Evolutionary conservation across 2,888 invertebrate species (phyloP), one percentile per base, ranked within the genome.

Genomic region (Aporophyla nigra): DNA sequence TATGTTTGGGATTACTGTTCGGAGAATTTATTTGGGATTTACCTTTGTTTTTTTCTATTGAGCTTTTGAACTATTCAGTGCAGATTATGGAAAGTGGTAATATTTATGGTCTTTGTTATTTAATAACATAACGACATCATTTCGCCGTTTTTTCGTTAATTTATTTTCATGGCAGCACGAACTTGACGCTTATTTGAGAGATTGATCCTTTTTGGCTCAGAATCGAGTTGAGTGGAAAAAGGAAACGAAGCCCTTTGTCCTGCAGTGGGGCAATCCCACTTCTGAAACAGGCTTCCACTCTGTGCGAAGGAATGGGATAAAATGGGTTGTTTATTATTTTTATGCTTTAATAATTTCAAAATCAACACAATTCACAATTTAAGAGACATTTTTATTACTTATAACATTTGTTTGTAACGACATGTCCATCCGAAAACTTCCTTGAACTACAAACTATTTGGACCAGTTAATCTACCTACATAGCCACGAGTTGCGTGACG

Each of bases 1-100:
- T 71, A 43, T 62, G 40, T 58, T 24, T 65, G 53, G 43, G 49
- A 59, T 77, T 83, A 27, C 65, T 65, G n/a, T 73, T 62, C 19
- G 27, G 24, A 21, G 54, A 59, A 70, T 82, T 76, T 56, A 66
- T 76, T 76, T 19, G n/a, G 49, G 33, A 16, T n/a, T 58, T 10
- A n/a, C 3, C 9, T 54, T 56, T 62, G 21, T 19, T 65, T 27
- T 56, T 51, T 58, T 67, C 6, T 77, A 24, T 82, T 82, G 56
- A 40, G 27, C 27, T 71, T 77, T 78, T 67, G 21, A 82, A 62
- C n/a, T 51, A 14, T 73, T 19, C 10, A 43, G 27, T 49, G 4
- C 24, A 24, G 24, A 46, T 67, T 59, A n/a, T 59, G 12, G 16
- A 75, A 74, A 10, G 4, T 43, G 4, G 10, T 49, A 24, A 24